Percentiles rank a stretch among this genome's conserved stretches.
Conservation (phyloP, 2,888 invertebrate species). For the Drosophila anomalipes region DNA sequence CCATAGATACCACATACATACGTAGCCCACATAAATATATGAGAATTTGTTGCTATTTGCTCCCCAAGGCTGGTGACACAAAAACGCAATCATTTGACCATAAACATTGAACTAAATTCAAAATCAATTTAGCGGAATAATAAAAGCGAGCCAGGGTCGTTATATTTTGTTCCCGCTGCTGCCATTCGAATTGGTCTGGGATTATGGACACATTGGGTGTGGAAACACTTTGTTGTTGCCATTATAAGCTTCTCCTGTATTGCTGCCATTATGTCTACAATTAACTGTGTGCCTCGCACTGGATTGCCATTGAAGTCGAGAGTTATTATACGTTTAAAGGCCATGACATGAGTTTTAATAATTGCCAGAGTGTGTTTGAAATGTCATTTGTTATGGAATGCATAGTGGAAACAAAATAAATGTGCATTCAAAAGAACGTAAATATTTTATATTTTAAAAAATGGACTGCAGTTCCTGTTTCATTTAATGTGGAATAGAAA, state of each 20-base stretch:
- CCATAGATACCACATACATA: slow-evolving; percentile 23
- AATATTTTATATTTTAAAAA: background rate
- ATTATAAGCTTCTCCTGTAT: slow-evolving; percentile 19
- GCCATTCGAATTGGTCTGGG: slow-evolving; percentile 3
- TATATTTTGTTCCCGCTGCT: slow-evolving; percentile 17
- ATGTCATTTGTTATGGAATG: slow-evolving; percentile 1
- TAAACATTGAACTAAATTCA: slow-evolving; percentile 83
- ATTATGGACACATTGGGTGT: background rate
- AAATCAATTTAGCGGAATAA: slow-evolving; percentile 82
- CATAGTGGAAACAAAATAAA: background rate
- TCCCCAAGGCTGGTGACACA: slow-evolving; percentile 66
- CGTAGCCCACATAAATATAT: slow-evolving; percentile 10
- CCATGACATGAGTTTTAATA: slow-evolving; percentile 5
- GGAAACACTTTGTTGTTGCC: slow-evolving; percentile 23
- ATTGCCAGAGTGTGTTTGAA: background rate
- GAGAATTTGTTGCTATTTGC: slow-evolving; percentile 36
- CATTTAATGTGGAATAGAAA: slow-evolving; percentile 4
- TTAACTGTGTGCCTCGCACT: slow-evolving; percentile 34
- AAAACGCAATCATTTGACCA: slow-evolving; percentile 82
- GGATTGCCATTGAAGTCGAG: slow-evolving; percentile 22
- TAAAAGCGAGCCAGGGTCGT: slow-evolving; percentile 67
- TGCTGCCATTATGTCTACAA: slow-evolving; percentile 64
- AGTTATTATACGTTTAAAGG: slow-evolving; percentile 2
- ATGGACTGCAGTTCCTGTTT: background rate
- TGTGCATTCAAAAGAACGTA: background rate